Base-by-base conservation (phyloP, 2,113 vertebrate genomes). In the Mohoua ochrocephala region DNA sequence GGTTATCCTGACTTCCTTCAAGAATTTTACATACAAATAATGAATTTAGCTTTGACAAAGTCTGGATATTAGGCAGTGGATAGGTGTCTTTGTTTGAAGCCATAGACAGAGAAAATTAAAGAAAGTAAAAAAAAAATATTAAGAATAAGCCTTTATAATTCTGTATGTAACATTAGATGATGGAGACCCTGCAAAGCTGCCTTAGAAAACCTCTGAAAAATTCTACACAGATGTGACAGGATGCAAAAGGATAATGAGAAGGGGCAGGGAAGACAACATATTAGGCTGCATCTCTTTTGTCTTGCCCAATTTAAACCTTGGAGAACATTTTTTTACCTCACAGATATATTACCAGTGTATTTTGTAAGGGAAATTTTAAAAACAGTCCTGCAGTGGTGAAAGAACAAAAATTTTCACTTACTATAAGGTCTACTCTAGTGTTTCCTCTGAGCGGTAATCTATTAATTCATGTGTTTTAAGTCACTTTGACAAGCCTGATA, bases 381-480 rank as follows among this genome's bases (percentile, higher is more conserved):
- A 3, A 23, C 11, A 49, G 10, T n/a, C 10, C 5, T 87, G 11
- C 7, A 30, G 3, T 24, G n/a, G 1, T 19, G 17, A 68, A 71
- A 85, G 15, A 69, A 56, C 2, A 6, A 65, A 44, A 64, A 47
- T 11, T 45, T 69, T 17, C 15, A 44, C 31, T 37, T 27, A 33
- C 1, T 54, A 14, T 44, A 52, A 65, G 7, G 4, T 49, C 28
- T 82, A 13, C 2, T 5, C 0, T 16, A 47, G 15, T 47, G 11
- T 73, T 75, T 11, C 3, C 4, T 49, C 15, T 69, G 10, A 33
- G 10, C 49, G 8, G 9, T 52, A 50, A 15, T 30, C 33, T 35
- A 37, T 33, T 85, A 52, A 45, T 77, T 53, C 33, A 4, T 44
- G 2, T 39, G 13, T 20, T 91, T 39, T 49, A 67, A 63, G 12